Base-by-base conservation (phyloP, 2,888 invertebrate genomes). In the Eugnorisma glareosa region DNA sequence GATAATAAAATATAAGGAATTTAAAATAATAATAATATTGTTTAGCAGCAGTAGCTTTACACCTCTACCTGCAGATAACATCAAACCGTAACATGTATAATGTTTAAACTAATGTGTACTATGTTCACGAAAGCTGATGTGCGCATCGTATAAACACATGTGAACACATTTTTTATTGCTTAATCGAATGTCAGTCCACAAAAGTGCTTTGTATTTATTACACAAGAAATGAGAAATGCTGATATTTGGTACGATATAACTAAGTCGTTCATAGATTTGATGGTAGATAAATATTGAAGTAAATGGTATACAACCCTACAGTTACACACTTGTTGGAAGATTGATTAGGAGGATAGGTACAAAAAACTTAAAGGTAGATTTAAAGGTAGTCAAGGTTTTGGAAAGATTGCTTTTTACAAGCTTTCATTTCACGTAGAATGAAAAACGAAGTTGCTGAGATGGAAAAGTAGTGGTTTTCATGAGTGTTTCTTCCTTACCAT, bases 111-210 rank as follows among this genome's bases (percentile, higher is more conserved):
- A 70, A 57, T 68, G 72, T 73, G 70, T 57, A 74, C 66, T 68
- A 72, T 73, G 54, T 70, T 64, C 35, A 77, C 73, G 71, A 79
- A 75, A 79, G 69, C 82, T 64, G 82, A 66, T 76, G 81, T 61
- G 66, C 43, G 63, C 67, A 78, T 70, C 73, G 71, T 79, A 79
- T 66, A 68, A 64, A 74, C 68, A 82, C 75, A 74, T 79, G 78
- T 87, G 87, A 90, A 90, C 88, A 90, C 84, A 85, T 79, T 71
- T 61, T 28, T 76, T 84, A 85, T 84, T 84, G 84, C 85, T 84
- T 79, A 79, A 66, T 79, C 35, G 67, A 81, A 77, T 70, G 71
- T 84, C 80, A 85, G 88, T 85, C 81, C 78, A 86, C 59, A 66
- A 63, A 77, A 61, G 67, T 67, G 69, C 6, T 77, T 69, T 64